phyloP scores from a whole-genome alignment of 2,888 invertebrate genomes.

The Tipula vernalis region DNA sequence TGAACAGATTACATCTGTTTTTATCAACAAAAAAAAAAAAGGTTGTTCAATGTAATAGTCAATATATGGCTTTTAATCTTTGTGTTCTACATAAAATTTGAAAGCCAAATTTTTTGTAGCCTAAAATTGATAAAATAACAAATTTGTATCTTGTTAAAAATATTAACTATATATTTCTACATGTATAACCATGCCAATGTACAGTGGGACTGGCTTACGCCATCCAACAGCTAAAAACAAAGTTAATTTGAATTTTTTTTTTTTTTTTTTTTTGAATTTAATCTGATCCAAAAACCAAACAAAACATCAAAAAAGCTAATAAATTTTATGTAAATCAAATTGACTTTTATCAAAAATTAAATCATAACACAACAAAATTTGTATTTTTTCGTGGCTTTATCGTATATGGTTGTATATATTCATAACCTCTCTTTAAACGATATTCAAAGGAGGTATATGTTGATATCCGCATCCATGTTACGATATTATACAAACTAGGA shows the following conservation, averaged over 20 bases:
- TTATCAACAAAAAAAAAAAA: neutral
- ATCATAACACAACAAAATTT: neutral
- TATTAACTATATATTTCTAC: neutral
- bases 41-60: neutral
- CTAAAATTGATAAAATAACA: neutral
- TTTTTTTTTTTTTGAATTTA: neutral
- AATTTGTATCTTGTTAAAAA: neutral
- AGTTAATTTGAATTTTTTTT: neutral
- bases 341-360: slow-evolving; percentile 4
- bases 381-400: neutral
- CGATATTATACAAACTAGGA: neutral
- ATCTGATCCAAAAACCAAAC: neutral
- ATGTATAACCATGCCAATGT: neutral
- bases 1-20: neutral
- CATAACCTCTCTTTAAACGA: neutral
- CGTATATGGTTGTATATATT: neutral
- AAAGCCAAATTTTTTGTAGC: too few species aligned
- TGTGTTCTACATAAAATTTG: too few species aligned
- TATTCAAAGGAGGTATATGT: neutral
- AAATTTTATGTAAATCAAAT: neutral
- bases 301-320: neutral
- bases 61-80: neutral
- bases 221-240: neutral
- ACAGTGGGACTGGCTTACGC: neutral
- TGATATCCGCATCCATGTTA: neutral